Evolutionary conservation across 2,888 invertebrate genomes (phyloP).

Genomic region (Mimachlamys varia): DNA sequence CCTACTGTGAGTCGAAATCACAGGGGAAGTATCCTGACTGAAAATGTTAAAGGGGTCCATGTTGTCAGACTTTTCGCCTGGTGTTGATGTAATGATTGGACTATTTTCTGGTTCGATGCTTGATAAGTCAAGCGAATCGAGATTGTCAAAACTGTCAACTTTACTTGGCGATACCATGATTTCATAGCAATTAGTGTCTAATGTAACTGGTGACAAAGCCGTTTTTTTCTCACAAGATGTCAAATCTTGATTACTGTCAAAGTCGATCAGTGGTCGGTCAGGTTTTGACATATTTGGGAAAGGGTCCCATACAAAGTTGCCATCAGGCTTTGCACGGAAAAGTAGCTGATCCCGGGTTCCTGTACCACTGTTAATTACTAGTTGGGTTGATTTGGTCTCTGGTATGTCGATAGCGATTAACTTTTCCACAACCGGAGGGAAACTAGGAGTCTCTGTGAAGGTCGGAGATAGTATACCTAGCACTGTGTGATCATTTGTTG

Average conservation of each 20-base stretch:
- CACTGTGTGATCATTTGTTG: neutral
- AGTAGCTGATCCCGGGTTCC: neutral
- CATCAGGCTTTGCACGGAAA: slow-evolving; percentile 1
- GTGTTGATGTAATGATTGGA: neutral
- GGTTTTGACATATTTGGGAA: slow-evolving; percentile 8
- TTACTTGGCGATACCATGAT: neutral
- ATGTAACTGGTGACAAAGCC: neutral
- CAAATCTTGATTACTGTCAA: slow-evolving; percentile 2
- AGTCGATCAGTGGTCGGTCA: neutral
- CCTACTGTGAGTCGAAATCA: neutral
- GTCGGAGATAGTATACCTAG: neutral
- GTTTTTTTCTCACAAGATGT: neutral
- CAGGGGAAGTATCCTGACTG: neutral
- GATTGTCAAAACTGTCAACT: neutral
- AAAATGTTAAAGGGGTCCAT: slow-evolving; percentile 17
- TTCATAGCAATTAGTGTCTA: neutral
- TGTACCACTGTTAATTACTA: neutral
- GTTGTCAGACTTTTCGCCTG: neutral
- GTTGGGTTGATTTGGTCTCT: neutral
- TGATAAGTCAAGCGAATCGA: neutral
- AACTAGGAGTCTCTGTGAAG: neutral
- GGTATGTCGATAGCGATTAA: neutral
- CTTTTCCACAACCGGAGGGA: neutral
- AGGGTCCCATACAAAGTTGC: neutral
- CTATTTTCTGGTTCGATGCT: neutral